A percentile compares a stretch with the other conserved stretches of the same genome.
These are phyloP conservation scores for Zophobas atratus DNA, from an alignment of 1,140 invertebrate genomes.

Conservation along the genomic window DNA sequence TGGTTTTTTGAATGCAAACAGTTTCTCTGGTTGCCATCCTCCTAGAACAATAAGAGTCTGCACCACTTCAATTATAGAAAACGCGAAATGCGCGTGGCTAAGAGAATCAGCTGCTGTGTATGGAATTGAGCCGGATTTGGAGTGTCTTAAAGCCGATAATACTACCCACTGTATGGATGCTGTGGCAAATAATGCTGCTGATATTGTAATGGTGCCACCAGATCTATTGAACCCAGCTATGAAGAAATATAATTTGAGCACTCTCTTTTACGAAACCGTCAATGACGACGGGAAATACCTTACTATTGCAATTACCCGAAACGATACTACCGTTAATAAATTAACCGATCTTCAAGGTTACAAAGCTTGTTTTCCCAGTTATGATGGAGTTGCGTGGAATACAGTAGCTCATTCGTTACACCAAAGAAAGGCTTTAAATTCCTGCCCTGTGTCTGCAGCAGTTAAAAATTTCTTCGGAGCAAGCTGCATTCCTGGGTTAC, in stretches of 20 bases:
- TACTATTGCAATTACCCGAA: slow-evolving; percentile 80
- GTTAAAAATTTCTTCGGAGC: slow-evolving; percentile 75
- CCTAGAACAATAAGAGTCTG: slow-evolving; percentile 75
- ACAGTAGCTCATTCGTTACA: slow-evolving; percentile 74
- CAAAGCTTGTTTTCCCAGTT: slow-evolving; percentile 80
- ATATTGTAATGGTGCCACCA: slow-evolving; percentile 76
- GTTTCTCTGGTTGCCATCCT: slow-evolving; percentile 76
- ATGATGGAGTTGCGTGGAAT: slow-evolving; percentile 78
- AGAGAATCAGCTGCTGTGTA: slow-evolving; percentile 78
- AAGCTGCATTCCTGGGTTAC: slow-evolving; percentile 73
- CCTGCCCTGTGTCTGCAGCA: slow-evolving; percentile 68
- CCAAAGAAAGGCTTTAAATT: slow-evolving; percentile 66
- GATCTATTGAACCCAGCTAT: slow-evolving; percentile 73
- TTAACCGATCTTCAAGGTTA: slow-evolving; percentile 77
- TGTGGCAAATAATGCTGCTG: slow-evolving; percentile 72
- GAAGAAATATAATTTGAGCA: slow-evolving; percentile 74
- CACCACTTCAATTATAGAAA: slow-evolving; percentile 76
- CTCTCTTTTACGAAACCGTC: slow-evolving; percentile 78
- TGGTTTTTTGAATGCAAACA: slow-evolving; percentile 73
- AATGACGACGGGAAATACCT: slow-evolving; percentile 74
- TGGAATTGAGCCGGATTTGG: slow-evolving; percentile 81
- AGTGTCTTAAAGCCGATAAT: slow-evolving; percentile 74
- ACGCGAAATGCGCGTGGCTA: slow-evolving; percentile 83
- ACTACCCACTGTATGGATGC: slow-evolving; percentile 77
- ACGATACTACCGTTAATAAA: slow-evolving; percentile 72